phyloP scores from a whole-genome alignment of 2,113 vertebrate genomes.

The Sinocyclocheilus rhinocerous region DNA sequence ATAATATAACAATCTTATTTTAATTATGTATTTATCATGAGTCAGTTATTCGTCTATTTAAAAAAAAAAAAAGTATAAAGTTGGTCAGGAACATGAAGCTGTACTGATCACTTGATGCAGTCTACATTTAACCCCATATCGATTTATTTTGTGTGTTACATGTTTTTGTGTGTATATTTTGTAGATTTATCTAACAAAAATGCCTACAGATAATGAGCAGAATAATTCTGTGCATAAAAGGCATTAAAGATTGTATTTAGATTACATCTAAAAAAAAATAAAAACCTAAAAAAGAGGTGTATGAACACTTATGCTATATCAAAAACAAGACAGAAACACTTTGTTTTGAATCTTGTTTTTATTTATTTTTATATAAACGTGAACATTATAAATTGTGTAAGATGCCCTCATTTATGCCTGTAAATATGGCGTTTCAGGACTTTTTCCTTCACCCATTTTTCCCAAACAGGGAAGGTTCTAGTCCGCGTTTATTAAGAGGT shows the following conservation, averaged over 20 bases:
- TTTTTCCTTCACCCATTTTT: too few relatives aligned
- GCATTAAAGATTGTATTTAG: conserved; percentile 15
- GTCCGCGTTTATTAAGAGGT: too few relatives aligned
- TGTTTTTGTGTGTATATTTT: conserved; percentile 12
- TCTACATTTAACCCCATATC: neutral
- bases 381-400: too few relatives aligned
- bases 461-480: too few relatives aligned
- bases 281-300: neutral
- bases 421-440: too few relatives aligned
- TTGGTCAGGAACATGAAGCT: neutral
- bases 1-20: neutral
- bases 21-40: conserved; percentile 16
- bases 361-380: too few relatives aligned
- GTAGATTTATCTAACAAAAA: conserved; percentile 7
- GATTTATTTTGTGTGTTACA: conserved; percentile 21
- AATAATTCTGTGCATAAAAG: conserved; percentile 15
- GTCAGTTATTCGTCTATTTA: neutral
- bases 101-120: neutral
- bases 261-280: neutral
- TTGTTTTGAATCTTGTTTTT: too few relatives aligned
- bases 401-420: too few relatives aligned
- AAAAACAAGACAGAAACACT: neutral
- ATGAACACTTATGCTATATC: neutral
- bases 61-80: conserved; percentile 4
- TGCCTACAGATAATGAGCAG: neutral